Evolutionary conservation across 2,797 vertebrate genomes (phyloP), one percentile per base, ranked within the genome.

Genomic region (Apodemus agrarius): DNA sequence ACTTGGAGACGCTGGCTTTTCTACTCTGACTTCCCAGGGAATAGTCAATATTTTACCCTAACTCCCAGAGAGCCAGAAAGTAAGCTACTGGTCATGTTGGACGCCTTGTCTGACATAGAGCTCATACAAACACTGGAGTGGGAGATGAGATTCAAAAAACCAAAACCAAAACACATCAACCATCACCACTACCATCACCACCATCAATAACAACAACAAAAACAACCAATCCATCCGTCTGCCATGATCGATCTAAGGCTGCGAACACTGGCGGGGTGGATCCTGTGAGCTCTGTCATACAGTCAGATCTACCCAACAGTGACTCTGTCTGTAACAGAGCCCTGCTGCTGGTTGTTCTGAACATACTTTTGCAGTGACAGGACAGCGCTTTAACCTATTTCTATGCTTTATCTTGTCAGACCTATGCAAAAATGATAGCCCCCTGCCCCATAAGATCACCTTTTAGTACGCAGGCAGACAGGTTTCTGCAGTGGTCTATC

Each of bases 1-100:
- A 52, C 4, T 19, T 69, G 43, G 75, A 90, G 84, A 95, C 87
- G 34, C 61, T 95, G 57, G 43, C 0, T 91, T 93, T 91, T 84
- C n/a, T 2, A 46, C 6, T 24, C 17, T 37, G 34, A 9, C 34
- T 79, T 92, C 46, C 29, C 12, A 75, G 59, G 43, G 59, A 22
- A 90, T 17, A 75, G 46, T 79, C 46, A 89, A 61, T 29, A 79
- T 81, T 67, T 81, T 79, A 37, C 43, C 10, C 74, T 54, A 93
- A 63, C 14, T 76, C 88, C 63, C 43, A 94, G 63, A 43, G 24
- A 93, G 67, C 12, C 19, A 40, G 24, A 16, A 46, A 10, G 37
- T 31, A 34, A 83, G n/a, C 14, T 31, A 19, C 40, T 29, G 5
- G 3, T 24, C 10, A 61, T 90, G 78, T 65, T 90, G 72, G 22